Percentiles rank a stretch among this genome's conserved stretches.
Conservation (phyloP, 2,888 invertebrate genomes). For the Balanococcus diminutus region DNA sequence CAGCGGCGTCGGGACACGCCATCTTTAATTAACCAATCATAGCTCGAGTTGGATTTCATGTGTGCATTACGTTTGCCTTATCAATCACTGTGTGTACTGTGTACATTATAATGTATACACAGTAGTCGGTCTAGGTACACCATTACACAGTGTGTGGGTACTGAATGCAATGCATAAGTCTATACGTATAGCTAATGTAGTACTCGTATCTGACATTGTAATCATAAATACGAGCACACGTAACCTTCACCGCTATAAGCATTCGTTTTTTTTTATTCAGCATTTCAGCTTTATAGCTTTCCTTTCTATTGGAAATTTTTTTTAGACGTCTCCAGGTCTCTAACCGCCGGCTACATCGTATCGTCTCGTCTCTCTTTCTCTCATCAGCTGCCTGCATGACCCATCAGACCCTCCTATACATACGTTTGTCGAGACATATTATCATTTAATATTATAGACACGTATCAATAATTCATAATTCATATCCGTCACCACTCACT, state of each 20-base stretch:
- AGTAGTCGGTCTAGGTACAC: too few relatives aligned
- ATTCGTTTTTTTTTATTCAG: not conserved
- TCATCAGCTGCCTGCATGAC: too few relatives aligned
- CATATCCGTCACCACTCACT: too few relatives aligned
- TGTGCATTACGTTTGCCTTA: not conserved
- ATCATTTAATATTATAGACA: too few relatives aligned
- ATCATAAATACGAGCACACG: not conserved
- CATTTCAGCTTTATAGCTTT: not conserved
- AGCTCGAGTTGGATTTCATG: not conserved
- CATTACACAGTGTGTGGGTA: too few relatives aligned
- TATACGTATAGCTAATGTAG: not conserved
- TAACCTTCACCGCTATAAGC: not conserved
- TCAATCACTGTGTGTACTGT: not conserved
- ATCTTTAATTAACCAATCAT: not conserved
- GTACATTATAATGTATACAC: too few relatives aligned
- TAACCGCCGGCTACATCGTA: too few relatives aligned
- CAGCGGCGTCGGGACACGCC: constrained; percentile 13
- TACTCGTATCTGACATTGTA: constrained; percentile 28
- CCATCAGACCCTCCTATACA: too few relatives aligned
- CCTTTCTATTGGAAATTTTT: not conserved
- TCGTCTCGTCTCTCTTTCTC: too few relatives aligned
- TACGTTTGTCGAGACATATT: too few relatives aligned
- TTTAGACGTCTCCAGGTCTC: too few relatives aligned
- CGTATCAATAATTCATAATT: too few relatives aligned
- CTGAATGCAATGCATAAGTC: not conserved